Evolutionary conservation across 2,888 invertebrate genomes (phyloP).

Genomic region (Hylaea fasciaria): DNA sequence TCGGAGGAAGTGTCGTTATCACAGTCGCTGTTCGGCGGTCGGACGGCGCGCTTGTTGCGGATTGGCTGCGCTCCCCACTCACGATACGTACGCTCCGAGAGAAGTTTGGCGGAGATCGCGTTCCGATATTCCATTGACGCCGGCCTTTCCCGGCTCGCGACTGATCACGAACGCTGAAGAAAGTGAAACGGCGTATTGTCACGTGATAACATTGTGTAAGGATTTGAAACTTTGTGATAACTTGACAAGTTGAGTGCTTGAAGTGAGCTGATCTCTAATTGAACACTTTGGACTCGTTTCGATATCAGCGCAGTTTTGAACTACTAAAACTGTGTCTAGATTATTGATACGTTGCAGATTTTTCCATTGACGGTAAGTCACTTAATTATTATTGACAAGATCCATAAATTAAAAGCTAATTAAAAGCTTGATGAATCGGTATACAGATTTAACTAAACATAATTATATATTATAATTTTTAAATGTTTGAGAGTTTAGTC

Average conservation of each 20-base stretch:
- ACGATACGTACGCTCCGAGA: slow-evolving; percentile 58
- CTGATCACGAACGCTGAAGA: slow-evolving; percentile 68
- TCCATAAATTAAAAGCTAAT: no score
- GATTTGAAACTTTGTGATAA: slow-evolving; percentile 61
- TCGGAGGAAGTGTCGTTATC: slow-evolving; percentile 80
- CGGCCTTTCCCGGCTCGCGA: slow-evolving; percentile 65
- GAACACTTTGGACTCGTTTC: slow-evolving; percentile 70
- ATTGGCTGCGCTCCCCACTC: slow-evolving; percentile 45
- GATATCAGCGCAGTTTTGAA: slow-evolving; percentile 80
- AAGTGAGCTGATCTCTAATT: slow-evolving; percentile 60
- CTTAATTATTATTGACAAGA: background rate
- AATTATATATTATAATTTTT: no score
- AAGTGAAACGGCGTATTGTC: slow-evolving; percentile 73
- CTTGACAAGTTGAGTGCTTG: slow-evolving; percentile 52
- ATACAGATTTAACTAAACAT: no score
- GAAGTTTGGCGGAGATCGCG: slow-evolving; percentile 79
- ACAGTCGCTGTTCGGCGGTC: slow-evolving; percentile 82
- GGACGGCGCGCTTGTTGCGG: slow-evolving; percentile 71
- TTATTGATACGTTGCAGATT: slow-evolving; percentile 67
- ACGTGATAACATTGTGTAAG: slow-evolving; percentile 73
- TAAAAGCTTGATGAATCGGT: no score
- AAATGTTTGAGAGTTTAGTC: background rate
- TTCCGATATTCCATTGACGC: slow-evolving; percentile 58
- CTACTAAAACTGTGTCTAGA: slow-evolving; percentile 75
- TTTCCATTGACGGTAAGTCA: slow-evolving; percentile 70